These are phyloP conservation scores for Dendrocincla tyrannina DNA, from an alignment of 2,797 vertebrate species.

Conservation along the genomic window DNA sequence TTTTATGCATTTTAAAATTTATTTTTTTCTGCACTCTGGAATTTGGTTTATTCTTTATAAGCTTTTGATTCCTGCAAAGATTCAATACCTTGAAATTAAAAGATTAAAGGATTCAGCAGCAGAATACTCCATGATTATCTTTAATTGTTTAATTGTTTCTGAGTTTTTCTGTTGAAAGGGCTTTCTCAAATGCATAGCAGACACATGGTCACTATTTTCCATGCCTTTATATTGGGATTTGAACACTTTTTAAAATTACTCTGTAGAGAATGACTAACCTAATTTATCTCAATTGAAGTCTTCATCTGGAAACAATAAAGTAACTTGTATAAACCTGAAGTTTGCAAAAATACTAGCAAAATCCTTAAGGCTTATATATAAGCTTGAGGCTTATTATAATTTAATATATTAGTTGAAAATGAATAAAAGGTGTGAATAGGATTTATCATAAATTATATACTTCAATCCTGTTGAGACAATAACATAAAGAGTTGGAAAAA, in stretches of 20 bases:
- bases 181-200: neutral
- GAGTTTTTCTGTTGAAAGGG: neutral
- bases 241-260: neutral
- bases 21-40: neutral
- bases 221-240: neutral
- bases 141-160: conserved; percentile 15
- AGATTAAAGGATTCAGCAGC: neutral
- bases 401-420: neutral
- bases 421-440: neutral
- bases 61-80: neutral
- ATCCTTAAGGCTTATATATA: neutral
- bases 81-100: conserved; percentile 18
- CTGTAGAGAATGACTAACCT: neutral
- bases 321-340: neutral
- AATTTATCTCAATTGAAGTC: conserved; percentile 20
- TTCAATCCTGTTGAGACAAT: neutral
- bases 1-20: neutral
- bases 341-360: neutral
- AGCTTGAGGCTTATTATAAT: neutral
- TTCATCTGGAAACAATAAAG: conserved; percentile 32
- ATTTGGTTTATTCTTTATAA: neutral
- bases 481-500: neutral
- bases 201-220: conserved; percentile 5
- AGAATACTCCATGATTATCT: neutral
- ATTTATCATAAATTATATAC: neutral